These are phyloP conservation scores for Xylophagus ater DNA, from an alignment of 2,888 invertebrate genomes.

Conservation along the genomic window DNA sequence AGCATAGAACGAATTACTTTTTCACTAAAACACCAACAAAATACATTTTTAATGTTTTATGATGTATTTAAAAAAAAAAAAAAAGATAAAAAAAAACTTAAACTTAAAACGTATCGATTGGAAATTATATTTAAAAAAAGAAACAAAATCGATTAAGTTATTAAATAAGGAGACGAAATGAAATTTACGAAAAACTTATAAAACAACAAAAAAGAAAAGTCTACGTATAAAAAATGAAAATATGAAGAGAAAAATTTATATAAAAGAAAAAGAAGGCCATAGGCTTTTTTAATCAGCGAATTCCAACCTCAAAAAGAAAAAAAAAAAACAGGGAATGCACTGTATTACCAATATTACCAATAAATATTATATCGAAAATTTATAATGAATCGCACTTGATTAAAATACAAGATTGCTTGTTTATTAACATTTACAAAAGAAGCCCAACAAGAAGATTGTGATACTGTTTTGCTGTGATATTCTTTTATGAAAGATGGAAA, in stretches of 20 bases:
- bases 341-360: too few relatives aligned
- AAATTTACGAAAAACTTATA: neutral
- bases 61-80: neutral
- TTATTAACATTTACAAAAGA: slow-evolving; percentile 1
- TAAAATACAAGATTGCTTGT: slow-evolving; percentile 14
- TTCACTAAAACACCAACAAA: neutral
- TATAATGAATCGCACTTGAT: slow-evolving; percentile 17
- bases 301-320: too few relatives aligned
- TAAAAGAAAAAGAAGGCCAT: too few relatives aligned
- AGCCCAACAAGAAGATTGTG: neutral
- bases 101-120: too few relatives aligned
- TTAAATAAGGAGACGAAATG: slow-evolving; percentile 4
- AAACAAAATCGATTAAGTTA: slow-evolving; percentile 9
- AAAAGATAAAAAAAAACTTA: neutral
- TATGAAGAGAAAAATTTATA: too few relatives aligned
- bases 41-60: neutral
- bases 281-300: too few relatives aligned
- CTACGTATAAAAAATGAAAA: too few relatives aligned
- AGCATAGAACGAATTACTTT: too few relatives aligned
- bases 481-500: slow-evolving; percentile 4
- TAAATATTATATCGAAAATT: slow-evolving; percentile 12
- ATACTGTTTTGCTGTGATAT: neutral
- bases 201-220: too few relatives aligned
- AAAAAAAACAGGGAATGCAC: too few relatives aligned
- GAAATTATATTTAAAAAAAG: too few relatives aligned